phyloP scores from a whole-genome alignment of 2,888 invertebrate genomes.

The Theretra japonica region DNA sequence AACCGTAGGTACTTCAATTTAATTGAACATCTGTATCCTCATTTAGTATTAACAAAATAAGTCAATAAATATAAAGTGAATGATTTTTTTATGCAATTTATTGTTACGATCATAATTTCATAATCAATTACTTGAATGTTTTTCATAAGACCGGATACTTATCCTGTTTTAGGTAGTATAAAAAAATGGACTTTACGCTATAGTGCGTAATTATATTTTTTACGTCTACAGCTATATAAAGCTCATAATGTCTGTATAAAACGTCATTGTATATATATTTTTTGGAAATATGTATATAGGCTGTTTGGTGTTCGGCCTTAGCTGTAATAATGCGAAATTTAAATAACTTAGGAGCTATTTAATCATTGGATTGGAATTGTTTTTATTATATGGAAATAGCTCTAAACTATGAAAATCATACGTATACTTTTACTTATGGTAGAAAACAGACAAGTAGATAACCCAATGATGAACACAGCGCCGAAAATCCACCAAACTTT shows the following conservation, averaged over 20 bases:
- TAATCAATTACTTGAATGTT: conserved; percentile 2
- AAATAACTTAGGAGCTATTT: neutral
- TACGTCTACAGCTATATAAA: neutral
- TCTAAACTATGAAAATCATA: no score
- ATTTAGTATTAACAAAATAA: neutral
- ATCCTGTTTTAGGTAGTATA: neutral
- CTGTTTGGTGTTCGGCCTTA: neutral
- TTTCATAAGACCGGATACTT: neutral
- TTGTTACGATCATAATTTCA: neutral
- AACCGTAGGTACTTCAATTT: no score
- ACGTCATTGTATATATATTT: no score
- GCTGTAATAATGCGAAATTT: no score
- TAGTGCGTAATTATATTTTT: neutral
- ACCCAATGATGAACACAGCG: neutral
- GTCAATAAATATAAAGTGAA: neutral
- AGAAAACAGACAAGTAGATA: neutral
- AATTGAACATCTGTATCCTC: neutral
- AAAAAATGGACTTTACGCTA: neutral
- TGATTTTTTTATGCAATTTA: neutral
- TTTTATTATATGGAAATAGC: neutral
- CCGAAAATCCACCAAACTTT: neutral
- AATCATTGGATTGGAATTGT: neutral
- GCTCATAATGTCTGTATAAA: neutral
- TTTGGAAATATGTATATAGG: neutral
- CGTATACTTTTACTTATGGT: neutral